Conservation (phyloP, 2,797 vertebrate genomes). For the Alosa sapidissima region DNA sequence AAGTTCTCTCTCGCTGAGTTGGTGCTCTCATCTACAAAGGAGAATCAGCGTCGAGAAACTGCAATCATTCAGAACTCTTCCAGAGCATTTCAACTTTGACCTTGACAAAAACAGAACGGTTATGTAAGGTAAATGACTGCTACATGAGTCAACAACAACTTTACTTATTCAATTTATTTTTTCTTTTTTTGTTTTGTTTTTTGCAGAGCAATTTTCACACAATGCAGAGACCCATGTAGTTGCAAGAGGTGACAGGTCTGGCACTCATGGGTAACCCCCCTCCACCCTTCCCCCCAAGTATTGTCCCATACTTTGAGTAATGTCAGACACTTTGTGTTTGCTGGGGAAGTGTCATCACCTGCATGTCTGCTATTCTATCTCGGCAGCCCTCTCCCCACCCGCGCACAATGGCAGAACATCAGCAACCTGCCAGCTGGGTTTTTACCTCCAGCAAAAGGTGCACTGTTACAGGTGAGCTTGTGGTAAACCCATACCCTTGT, state of each 20-base stretch:
- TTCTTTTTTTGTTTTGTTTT: background rate
- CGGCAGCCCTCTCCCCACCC: constrained; percentile 59
- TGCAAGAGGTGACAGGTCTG: constrained; percentile 22
- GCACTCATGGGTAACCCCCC: background rate
- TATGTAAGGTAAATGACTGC: constrained; percentile 5
- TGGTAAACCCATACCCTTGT: constrained; percentile 61
- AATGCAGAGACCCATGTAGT: background rate
- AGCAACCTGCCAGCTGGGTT: constrained; percentile 67
- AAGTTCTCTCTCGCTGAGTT: background rate
- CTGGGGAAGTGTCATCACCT: constrained; percentile 74
- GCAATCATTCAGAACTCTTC: background rate
- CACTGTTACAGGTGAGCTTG: constrained; percentile 72
- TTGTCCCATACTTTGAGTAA: constrained; percentile 63
- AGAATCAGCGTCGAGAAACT: background rate
- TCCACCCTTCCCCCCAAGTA: constrained; percentile 1
- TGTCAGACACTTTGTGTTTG: constrained; percentile 70
- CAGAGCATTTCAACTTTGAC: background rate
- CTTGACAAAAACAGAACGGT: background rate
- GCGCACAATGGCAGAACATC: constrained; percentile 73
- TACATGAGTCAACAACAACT: background rate
- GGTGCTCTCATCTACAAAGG: background rate
- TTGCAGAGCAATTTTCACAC: background rate
- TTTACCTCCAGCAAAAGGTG: constrained; percentile 75
- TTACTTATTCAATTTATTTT: background rate
- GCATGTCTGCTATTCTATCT: constrained; percentile 78